Evolutionary conservation across 2,113 vertebrate species (phyloP).

Genomic region (Protomyctophum bolini): DNA sequence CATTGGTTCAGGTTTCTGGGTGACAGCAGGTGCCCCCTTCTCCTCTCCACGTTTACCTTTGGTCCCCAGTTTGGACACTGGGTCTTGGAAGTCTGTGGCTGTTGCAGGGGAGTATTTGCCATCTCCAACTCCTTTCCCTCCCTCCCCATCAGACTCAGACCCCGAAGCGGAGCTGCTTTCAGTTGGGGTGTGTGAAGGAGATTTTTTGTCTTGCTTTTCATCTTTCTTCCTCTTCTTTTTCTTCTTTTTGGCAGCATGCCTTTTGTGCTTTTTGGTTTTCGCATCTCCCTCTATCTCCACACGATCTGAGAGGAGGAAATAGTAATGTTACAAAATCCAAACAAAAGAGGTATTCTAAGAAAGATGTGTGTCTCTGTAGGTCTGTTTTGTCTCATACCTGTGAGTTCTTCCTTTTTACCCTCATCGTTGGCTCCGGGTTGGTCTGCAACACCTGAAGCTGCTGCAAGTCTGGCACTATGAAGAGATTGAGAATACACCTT

Average conservation of each 20-base stretch:
- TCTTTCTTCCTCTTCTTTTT: constrained; percentile 80
- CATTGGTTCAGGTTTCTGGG: constrained; percentile 42
- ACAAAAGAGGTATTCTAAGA: not conserved
- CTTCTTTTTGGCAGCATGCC: constrained; percentile 78
- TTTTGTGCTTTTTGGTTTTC: constrained; percentile 80
- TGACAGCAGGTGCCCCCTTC: constrained; percentile 20
- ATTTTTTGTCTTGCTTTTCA: constrained; percentile 77
- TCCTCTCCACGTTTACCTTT: constrained; percentile 61
- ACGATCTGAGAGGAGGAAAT: constrained; percentile 42
- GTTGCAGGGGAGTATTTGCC: constrained; percentile 45
- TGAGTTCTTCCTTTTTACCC: constrained; percentile 57
- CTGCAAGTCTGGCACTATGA: constrained; percentile 67
- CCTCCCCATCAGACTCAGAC: constrained; percentile 77
- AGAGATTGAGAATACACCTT: not conserved
- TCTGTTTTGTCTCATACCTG: constrained; percentile 52
- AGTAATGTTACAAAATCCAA: not conserved
- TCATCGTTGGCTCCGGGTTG: constrained; percentile 62
- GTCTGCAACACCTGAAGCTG: constrained; percentile 53
- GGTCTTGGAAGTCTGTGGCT: constrained; percentile 51
- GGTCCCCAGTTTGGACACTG: constrained; percentile 47
- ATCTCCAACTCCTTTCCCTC: constrained; percentile 52
- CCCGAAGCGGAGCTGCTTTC: constrained; percentile 77
- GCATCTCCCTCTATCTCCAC: constrained; percentile 62
- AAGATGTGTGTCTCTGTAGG: too few relatives aligned
- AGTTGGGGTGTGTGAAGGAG: constrained; percentile 80